Evolutionary conservation across 2,797 vertebrate genomes (phyloP).

Genomic region (Semaprochilodus insignis): DNA sequence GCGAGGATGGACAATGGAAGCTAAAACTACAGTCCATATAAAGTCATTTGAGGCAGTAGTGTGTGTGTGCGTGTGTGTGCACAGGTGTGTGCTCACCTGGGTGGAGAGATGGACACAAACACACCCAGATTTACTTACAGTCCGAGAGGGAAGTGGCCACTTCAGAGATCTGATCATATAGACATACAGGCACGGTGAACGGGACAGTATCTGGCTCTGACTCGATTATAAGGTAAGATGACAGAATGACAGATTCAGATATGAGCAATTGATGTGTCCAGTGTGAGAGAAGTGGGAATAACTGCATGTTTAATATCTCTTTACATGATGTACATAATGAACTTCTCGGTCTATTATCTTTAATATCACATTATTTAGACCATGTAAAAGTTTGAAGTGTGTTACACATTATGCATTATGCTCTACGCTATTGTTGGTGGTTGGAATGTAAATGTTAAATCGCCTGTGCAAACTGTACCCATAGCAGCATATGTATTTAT

Average conservation of each 20-base stretch:
- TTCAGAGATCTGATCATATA: slow-evolving; percentile 14
- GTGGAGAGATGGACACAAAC: slow-evolving; percentile 56
- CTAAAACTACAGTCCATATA: slow-evolving; percentile 40
- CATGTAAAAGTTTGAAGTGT: neutral
- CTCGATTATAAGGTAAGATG: slow-evolving; percentile 30
- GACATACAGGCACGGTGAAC: slow-evolving; percentile 19
- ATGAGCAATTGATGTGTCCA: too few species aligned
- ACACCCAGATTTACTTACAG: slow-evolving; percentile 52
- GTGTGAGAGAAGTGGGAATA: too few species aligned
- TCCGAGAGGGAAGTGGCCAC: slow-evolving; percentile 38
- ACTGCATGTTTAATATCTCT: too few species aligned
- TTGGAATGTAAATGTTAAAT: neutral
- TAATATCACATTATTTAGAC: too few species aligned
- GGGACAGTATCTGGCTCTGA: neutral
- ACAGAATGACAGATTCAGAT: too few species aligned
- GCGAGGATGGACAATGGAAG: slow-evolving; percentile 15
- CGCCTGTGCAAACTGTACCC: neutral
- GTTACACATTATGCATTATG: neutral
- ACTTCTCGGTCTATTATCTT: too few species aligned
- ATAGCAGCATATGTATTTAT: neutral
- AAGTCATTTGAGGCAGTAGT: slow-evolving; percentile 30
- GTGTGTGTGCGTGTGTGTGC: slow-evolving; percentile 55
- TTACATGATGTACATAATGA: too few species aligned
- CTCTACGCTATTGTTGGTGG: neutral
- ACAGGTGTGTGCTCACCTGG: slow-evolving; percentile 62